Evolutionary conservation across 2,797 vertebrate species (phyloP).

Genomic region (Sylvia borin): DNA sequence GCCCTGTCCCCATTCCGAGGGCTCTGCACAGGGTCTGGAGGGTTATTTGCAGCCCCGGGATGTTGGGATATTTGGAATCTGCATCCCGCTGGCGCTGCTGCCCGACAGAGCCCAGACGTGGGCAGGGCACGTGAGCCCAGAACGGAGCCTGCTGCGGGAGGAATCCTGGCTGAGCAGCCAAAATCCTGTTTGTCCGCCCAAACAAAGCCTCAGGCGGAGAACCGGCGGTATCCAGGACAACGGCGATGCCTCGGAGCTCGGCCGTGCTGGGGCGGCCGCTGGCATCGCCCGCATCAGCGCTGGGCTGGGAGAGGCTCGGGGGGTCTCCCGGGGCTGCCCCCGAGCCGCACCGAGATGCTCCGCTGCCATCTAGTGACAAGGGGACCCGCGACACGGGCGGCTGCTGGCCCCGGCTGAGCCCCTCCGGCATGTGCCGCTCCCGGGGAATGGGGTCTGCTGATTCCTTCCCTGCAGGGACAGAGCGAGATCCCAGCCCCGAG

Average conservation of each 20-base stretch:
- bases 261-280: rapidly evolving
- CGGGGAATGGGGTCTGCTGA: not conserved
- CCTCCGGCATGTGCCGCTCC: not conserved
- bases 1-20: not conserved
- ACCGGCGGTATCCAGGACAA: not conserved
- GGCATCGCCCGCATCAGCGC: not conserved
- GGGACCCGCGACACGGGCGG: not conserved
- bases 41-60: not conserved
- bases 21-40: not conserved
- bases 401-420: not conserved
- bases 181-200: not conserved
- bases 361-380: slow-evolving; percentile 70
- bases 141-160: not conserved
- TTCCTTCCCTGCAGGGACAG: not conserved
- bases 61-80: rapidly evolving
- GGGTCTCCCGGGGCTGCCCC: not conserved
- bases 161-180: not conserved
- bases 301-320: not conserved
- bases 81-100: rapidly evolving
- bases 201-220: not conserved
- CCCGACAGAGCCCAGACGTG: not conserved
- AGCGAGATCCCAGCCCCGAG: not conserved
- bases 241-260: not conserved
- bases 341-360: not conserved
- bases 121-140: not conserved